Base-by-base conservation (phyloP, 2,797 vertebrate species). In the Thaleichthys pacificus region DNA sequence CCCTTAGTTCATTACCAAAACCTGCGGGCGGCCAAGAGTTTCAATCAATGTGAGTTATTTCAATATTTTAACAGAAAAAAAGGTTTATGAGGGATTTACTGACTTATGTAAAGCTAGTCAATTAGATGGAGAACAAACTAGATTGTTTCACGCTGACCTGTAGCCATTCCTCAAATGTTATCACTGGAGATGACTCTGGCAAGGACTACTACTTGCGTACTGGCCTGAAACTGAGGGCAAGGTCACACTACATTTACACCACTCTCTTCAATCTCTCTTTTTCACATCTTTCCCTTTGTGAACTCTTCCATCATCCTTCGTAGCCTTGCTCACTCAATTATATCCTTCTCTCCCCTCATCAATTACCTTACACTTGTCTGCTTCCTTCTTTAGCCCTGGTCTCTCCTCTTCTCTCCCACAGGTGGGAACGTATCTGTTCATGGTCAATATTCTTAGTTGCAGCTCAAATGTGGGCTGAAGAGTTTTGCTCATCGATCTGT, bases 121-220 rank as follows among this genome's bases (percentile, higher is more conserved):
- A 87, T 89, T 84, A 87, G 71, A 86, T 79, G 22, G 42, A 79
- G 70, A 68, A 75, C 71, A 85, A 84, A 87, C 75, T 84, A 75
- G 81, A 74, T 77, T 79, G 77, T 84, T 86, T 80, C 68, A 75
- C 21, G 3, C 66, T 73, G 66, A 80, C 80, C 79, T 58, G 66
- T 62, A 14, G 81, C 71, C 70, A 72, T 51, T 72, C 73, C 75
- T 76, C 81, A 70, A 70, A 82, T 79, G 85, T 78, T 80, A 80
- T 85, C 86, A 79, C 77, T 56, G 60, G 30, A 73, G 63, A 75
- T 62, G 65, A 78, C 78, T 85, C 81, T 80, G 80, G 90, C 78
- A 82, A 78, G 74, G 66, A 57, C 32, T 82, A 73, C 78, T 87
- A 60, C 64, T 47, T 58, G n/a, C 35, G 56, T 11, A 58, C 72